These are phyloP conservation scores for Rapana venosa DNA, from an alignment of 2,888 invertebrate species.

Conservation along the genomic window DNA sequence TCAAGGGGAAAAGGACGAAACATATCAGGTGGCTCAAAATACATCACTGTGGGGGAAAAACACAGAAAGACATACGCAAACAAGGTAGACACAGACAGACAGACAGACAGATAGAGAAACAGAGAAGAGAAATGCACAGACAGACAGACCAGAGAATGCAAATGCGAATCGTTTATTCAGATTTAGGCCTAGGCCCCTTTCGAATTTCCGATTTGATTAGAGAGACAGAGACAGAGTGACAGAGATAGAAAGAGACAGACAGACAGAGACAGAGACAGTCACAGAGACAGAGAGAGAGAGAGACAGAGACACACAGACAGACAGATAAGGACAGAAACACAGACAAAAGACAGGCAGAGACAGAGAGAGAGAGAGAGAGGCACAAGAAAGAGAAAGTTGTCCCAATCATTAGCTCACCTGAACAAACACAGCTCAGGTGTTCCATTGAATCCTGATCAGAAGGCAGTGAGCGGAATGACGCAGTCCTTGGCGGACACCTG, in stretches of 20 bases:
- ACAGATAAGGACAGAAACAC: neutral
- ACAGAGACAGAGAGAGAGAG: neutral
- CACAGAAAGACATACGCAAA: too few species aligned
- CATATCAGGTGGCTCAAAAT: too few species aligned
- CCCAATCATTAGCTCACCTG: neutral
- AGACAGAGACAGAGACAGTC: neutral
- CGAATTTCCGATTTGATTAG: too few species aligned
- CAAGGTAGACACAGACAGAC: too few species aligned
- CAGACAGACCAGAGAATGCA: too few species aligned
- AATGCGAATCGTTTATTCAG: too few species aligned
- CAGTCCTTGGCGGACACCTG: neutral
- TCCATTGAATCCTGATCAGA: slow-evolving; percentile 6
- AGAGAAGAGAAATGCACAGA: too few species aligned
- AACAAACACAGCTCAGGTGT: neutral
- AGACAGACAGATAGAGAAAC: too few species aligned
- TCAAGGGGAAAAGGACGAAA: too few species aligned
- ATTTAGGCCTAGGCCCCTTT: too few species aligned
- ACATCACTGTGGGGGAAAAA: too few species aligned
- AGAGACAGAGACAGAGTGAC: neutral
- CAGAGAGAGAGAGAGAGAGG: too few species aligned
- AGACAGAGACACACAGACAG: neutral
- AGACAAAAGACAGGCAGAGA: neutral
- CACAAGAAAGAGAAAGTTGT: neutral
- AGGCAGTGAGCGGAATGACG: neutral
- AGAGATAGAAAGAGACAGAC: neutral